A percentile compares a stretch with the other conserved stretches of the same genome.
Conservation (phyloP, 2,797 vertebrate genomes). For the Peromyscus attwateri region DNA sequence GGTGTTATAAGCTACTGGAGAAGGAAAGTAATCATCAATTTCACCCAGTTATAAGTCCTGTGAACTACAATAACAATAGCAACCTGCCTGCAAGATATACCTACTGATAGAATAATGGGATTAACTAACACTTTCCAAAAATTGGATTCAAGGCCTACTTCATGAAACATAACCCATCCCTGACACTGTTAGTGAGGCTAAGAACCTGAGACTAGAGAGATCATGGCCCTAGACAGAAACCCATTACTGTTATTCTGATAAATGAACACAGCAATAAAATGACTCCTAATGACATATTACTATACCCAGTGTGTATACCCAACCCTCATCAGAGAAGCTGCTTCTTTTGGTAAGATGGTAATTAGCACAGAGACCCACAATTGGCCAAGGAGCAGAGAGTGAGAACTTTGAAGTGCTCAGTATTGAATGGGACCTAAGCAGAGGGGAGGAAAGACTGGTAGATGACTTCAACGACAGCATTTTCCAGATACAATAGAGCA, state of each 20-base stretch:
- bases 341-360: background rate
- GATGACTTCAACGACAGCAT: background rate
- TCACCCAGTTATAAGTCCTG: background rate
- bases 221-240: background rate
- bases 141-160: background rate
- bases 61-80: background rate
- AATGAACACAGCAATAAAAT: background rate
- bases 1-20: too few species aligned
- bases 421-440: background rate
- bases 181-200: background rate
- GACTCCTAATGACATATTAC: background rate
- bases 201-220: background rate
- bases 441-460: too few species aligned
- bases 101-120: background rate
- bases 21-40: background rate
- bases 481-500: background rate
- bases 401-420: background rate
- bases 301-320: background rate
- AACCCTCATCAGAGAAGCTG: background rate
- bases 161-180: background rate
- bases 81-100: background rate
- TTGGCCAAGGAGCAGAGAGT: background rate
- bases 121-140: background rate
- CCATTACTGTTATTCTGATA: background rate
- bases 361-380: background rate